These are phyloP conservation scores for Pachypanchax playfairii DNA, from an alignment of 2,113 vertebrate species.

Conservation along the genomic window DNA sequence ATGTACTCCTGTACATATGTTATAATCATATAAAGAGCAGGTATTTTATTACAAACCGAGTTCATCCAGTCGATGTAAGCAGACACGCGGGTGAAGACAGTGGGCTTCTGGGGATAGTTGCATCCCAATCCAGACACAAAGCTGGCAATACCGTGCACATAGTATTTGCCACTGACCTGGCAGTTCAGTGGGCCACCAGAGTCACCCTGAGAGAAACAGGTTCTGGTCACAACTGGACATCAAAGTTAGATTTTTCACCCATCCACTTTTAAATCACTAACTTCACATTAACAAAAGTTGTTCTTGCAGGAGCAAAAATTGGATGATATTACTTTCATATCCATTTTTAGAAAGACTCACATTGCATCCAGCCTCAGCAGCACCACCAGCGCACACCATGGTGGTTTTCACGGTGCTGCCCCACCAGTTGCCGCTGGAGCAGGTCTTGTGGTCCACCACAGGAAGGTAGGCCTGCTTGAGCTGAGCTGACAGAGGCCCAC, in stretches of 20 bases:
- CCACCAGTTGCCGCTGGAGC: slow-evolving; percentile 81
- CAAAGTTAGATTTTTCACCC: too few relatives aligned
- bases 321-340: background rate
- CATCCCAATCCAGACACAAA: slow-evolving; percentile 84
- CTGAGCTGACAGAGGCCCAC: slow-evolving; percentile 76
- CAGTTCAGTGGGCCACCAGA: slow-evolving; percentile 88
- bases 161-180: slow-evolving; percentile 71
- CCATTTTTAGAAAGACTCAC: slow-evolving; percentile 56
- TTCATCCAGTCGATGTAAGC: slow-evolving; percentile 84
- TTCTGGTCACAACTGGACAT: too few relatives aligned
- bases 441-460: slow-evolving; percentile 75
- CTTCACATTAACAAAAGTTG: background rate
- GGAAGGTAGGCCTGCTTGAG: slow-evolving; percentile 85
- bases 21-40: background rate
- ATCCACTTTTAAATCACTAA: too few relatives aligned
- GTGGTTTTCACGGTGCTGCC: slow-evolving; percentile 78
- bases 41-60: slow-evolving; percentile 45
- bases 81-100: slow-evolving; percentile 88
- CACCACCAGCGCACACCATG: slow-evolving; percentile 88
- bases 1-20: too few relatives aligned
- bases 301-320: background rate
- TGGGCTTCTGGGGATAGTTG: slow-evolving; percentile 80
- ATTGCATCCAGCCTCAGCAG: slow-evolving; percentile 80
- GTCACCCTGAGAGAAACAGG: slow-evolving; percentile 77
- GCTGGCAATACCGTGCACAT: slow-evolving; percentile 84